A percentile compares a stretch with the other conserved stretches of the same genome.
These are phyloP conservation scores for Neodiprion virginianus DNA, from an alignment of 1,140 invertebrate genomes.

Conservation along the genomic window DNA sequence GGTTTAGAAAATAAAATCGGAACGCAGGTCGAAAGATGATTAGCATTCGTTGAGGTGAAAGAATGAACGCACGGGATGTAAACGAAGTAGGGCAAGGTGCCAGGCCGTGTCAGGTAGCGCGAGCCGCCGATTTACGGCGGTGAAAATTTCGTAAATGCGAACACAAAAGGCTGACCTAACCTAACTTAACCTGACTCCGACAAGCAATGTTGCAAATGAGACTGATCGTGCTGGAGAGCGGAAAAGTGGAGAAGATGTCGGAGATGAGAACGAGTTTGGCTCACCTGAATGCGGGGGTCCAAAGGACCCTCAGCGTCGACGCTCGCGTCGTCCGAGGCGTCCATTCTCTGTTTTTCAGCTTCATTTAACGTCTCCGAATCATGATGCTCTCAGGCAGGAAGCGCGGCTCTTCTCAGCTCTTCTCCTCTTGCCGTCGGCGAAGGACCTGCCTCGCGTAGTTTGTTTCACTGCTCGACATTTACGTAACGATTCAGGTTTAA, in stretches of 20 bases:
- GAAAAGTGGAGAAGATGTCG: not conserved
- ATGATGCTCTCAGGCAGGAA: not conserved
- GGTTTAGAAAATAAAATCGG: too few species aligned
- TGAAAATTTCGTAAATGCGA: too few species aligned
- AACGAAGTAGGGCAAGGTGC: slow-evolving; percentile 54
- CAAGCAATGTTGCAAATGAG: not conserved
- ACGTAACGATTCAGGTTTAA: too few species aligned
- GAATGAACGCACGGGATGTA: slow-evolving; percentile 18
- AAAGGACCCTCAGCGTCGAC: slow-evolving; percentile 53
- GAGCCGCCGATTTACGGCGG: slow-evolving; percentile 13
- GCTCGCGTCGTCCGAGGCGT: slow-evolving; percentile 55
- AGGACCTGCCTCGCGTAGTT: too few species aligned
- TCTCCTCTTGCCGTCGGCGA: too few species aligned
- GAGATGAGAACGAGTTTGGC: slow-evolving; percentile 10
- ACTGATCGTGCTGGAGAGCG: not conserved
- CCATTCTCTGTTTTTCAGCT: slow-evolving; percentile 50
- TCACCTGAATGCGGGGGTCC: slow-evolving; percentile 59
- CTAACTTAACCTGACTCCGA: too few species aligned
- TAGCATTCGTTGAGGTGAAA: not conserved
- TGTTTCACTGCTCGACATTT: too few species aligned
- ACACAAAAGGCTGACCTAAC: too few species aligned
- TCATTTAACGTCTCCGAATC: slow-evolving; percentile 41
- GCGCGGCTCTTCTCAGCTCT: not conserved
- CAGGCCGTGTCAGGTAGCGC: slow-evolving; percentile 47
- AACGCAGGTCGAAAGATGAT: not conserved